A percentile compares a stretch with the other conserved stretches of the same genome.
Evolutionary conservation across 2,113 vertebrate genomes (phyloP).

Genomic region (Argyrosomus japonicus): DNA sequence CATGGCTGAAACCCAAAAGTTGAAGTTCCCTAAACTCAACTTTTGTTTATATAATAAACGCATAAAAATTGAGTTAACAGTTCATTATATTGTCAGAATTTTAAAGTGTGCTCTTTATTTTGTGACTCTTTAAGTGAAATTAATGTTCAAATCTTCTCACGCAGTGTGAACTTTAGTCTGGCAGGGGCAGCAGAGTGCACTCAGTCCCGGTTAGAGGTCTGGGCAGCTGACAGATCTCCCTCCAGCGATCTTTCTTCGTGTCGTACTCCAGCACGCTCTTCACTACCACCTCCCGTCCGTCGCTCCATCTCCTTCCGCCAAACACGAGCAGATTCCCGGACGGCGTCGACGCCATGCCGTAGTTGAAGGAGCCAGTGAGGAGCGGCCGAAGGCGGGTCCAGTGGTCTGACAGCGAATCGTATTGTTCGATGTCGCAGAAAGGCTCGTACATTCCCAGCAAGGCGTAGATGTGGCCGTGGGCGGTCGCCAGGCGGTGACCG

Average conservation of each 20-base stretch:
- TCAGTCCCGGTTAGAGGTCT: conserved; percentile 89
- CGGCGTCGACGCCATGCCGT: conserved; percentile 86
- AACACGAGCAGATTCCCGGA: conserved; percentile 89
- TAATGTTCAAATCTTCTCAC: not conserved
- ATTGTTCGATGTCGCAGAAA: conserved; percentile 95
- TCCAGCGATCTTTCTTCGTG: conserved; percentile 90
- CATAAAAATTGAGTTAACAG: not conserved
- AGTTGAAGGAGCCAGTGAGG: conserved; percentile 89
- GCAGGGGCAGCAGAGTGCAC: conserved; percentile 88
- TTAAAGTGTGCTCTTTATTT: not conserved
- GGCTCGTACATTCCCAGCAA: conserved; percentile 94
- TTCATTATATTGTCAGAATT: not conserved
- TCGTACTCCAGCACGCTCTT: conserved; percentile 92
- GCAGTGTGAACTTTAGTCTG: conserved; percentile 68
- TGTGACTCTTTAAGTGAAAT: not conserved
- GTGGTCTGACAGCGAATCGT: conserved; percentile 84
- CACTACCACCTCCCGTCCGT: conserved; percentile 89
- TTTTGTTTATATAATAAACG: not conserved
- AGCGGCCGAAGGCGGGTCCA: conserved; percentile 92
- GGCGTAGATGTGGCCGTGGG: conserved; percentile 89
- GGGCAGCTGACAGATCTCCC: conserved; percentile 89
- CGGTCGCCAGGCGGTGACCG: conserved; percentile 90
- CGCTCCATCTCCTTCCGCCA: conserved; percentile 93
- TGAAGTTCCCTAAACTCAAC: not conserved
- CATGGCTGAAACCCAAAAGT: not conserved